Base-by-base conservation (phyloP, 2,797 vertebrate genomes). In the Lophius americanus region DNA sequence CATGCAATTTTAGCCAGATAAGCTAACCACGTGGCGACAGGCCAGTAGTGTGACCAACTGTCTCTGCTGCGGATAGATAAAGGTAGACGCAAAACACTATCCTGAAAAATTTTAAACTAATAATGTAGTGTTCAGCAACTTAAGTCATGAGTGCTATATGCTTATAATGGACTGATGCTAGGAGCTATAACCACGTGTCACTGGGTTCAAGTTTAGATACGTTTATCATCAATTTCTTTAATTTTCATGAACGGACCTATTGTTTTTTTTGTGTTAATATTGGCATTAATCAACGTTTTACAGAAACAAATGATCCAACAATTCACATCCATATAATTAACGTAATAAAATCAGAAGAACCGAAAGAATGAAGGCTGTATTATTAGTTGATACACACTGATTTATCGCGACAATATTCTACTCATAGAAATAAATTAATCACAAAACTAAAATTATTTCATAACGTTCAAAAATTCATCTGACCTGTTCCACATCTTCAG, bases 121-220 rank as follows among this genome's bases (percentile, higher is more conserved):
- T 0, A 0, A 9, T 1, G 1, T 0, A 0, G 0, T 0, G 7
- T 14, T 14, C 0, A 7, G 3, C 5, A 32, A 0, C 3, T 7
- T 4, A 50, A 4, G 8, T 5, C 4, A 33, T 0, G 4, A 14
- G 4, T 0, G 7, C 23, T 23, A 23, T 23, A 23, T 23, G 23
- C 23, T 23, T 23, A 23, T 23, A 23, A 23, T 2, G 5, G 1
- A 1, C 33, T 47, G 36, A 1, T 9, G 48, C 9, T 23, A 39
- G 4, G 1, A 4, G 14, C 9, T 0, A 1, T 0, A n/a, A 2
- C 10, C 6, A 41, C 47, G 1, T n/a, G 13, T 33, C 35, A 3
- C 0, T 0, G 4, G 23, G 32, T 14, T 49, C 12, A 0, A 47
- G 0, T 6, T 12, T 2, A 2, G 0, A 5, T 4, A 36, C 0